Base-by-base conservation (phyloP, 2,113 vertebrate genomes). In the Ceyx margarethae region DNA sequence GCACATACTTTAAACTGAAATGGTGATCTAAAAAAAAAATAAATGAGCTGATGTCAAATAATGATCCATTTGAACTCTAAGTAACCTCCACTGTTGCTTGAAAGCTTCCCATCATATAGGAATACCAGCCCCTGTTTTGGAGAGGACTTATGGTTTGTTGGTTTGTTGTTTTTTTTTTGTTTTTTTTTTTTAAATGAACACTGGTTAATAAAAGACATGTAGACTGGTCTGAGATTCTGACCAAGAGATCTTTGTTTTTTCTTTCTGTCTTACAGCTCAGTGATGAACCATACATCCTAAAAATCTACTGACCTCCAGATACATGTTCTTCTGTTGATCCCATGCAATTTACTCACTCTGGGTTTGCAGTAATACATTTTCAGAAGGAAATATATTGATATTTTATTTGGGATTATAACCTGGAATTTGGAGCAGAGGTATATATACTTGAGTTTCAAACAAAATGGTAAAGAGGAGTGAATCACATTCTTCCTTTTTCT, bases 1-100 rank as follows among this genome's bases (percentile, higher is more conserved):
- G 4, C 21, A 15, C 11, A 50, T 20, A 6, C 7, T 80, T 68
- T 77, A 73, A 73, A 12, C 6, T 68, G 35, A 89, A 89, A 86
- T 10, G 3, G 2, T 73, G 25, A 71, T 62, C 19, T 4, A 29
- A 46, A 79, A 72, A 48, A 7, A 0, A 0, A 60, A n/a, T 26
- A 78, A 65, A 60, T 26, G 3, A 61, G 1, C 10, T 85, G 10
- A 33, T 73, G 40, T 68, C 12, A 76, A 35, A 40, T 15, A 50
- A 13, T 10, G 3, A 73, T 3, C 7, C 5, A 15, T 31, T 17
- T 58, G 21, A 76, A 46, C 11, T 15, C 8, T n/a, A 35, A 86
- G 5, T 2, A 18, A 17, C 33, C 14, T 64, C 69, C 26, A 29
- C 8, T 11, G 11, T 19, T 78, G 15, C 11, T 75, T 85, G 23